Base-by-base conservation (phyloP, 2,113 vertebrate genomes). In the Puntigrus tetrazona region DNA sequence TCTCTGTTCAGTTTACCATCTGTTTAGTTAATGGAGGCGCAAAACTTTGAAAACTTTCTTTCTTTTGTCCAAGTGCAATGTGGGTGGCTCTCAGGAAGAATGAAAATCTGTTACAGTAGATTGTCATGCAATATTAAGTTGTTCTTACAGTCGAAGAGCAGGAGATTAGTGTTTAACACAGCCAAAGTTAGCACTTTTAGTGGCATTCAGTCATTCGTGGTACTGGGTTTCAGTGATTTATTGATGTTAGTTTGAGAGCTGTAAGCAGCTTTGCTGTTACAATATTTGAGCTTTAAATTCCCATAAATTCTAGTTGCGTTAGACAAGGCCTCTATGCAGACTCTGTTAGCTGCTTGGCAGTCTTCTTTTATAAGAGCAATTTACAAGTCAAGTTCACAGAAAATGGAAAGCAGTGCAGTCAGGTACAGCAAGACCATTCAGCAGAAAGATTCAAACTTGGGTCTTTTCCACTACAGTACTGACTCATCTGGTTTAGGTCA, bases 321-420 rank as follows among this genome's bases (percentile, higher is more conserved):
- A 7, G 52, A 61, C 75, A 57, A 41, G 78, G 41, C n/a, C 38
- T 67, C 36, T 80, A 67, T 80, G 59, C 29, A 4, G 61, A 50
- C 16, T 67, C 41, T 81, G 78, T 81, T 81, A 81, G 78, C 61
- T 31, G 43, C 41, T 45, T 81, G 78, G 78, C 61, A 67, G 61
- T 61, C 50, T 57, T 57, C 31, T 38, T 63, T 78, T 78, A 78
- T 61, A 78, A 43, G 55, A 61, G 77, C 36, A 43, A 79, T 79
- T 43, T 63, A 43, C 77, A 79, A 79, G 36, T 79, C 55, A 79
- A 79, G 55, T 43, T 36, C 36, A 61, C n/a, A 78, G 34, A 78
- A 61, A 81, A 29, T 63, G 41, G 41, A 50, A 63, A 47, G 27
- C 78, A 47, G 78, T n/a, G 61, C 41, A 67, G 38, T 47, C 41